Conservation (phyloP, 2,888 invertebrate genomes). For the Andrena praecox region DNA sequence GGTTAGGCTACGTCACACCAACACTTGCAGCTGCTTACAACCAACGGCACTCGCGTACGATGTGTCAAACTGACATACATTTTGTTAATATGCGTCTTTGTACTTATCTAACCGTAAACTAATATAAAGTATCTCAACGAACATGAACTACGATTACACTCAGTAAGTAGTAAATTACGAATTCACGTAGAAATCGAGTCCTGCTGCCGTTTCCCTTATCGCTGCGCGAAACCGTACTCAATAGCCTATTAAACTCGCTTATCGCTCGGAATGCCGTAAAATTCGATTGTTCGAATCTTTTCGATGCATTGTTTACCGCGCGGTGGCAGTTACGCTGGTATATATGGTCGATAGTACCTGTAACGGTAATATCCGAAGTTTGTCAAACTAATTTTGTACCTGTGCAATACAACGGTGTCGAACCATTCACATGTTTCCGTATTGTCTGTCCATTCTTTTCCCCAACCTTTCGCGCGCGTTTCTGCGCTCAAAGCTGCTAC, state of each 20-base stretch:
- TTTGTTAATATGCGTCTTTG: slow-evolving; percentile 71
- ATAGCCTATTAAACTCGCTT: not conserved
- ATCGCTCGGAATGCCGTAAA: no score
- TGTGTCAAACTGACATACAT: slow-evolving; percentile 77
- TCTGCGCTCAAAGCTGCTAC: not conserved
- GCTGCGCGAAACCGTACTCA: not conserved
- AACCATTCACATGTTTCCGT: no score
- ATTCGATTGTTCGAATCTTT: not conserved
- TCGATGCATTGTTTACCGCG: not conserved
- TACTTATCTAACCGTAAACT: slow-evolving; percentile 62
- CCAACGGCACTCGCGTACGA: slow-evolving; percentile 43
- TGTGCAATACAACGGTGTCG: not conserved
- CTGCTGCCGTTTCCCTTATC: not conserved
- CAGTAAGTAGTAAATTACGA: slow-evolving; percentile 59
- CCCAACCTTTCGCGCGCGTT: no score
- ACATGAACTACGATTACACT: slow-evolving; percentile 55
- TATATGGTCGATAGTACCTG: no score
- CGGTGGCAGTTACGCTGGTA: no score
- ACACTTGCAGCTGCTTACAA: slow-evolving; percentile 22
- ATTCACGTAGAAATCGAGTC: not conserved
- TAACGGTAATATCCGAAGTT: not conserved
- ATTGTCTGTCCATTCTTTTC: no score
- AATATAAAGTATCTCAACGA: slow-evolving; percentile 49
- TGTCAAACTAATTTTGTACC: not conserved
- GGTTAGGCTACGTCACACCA: slow-evolving; percentile 42